Evolutionary conservation across 2,888 invertebrate species (phyloP).

Genomic region (Pteria penguin): DNA sequence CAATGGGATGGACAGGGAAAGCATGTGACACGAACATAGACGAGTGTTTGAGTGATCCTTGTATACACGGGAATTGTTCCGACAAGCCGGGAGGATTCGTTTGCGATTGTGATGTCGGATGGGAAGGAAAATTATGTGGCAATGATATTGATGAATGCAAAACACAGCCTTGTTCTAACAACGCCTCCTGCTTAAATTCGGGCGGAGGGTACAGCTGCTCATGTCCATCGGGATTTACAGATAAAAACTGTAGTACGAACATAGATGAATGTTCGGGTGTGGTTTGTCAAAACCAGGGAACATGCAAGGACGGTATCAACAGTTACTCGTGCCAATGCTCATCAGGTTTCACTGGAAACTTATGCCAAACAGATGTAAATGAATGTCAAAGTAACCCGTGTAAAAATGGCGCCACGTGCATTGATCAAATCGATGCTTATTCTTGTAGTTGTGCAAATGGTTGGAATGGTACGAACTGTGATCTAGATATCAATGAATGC

Average conservation of each 20-base stretch:
- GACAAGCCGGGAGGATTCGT: background rate
- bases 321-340: constrained; percentile 5
- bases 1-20: constrained; percentile 7
- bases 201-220: constrained; percentile 9
- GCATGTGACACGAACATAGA: constrained; percentile 10
- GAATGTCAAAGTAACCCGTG: constrained; percentile 7
- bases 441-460: background rate
- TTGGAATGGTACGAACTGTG: background rate
- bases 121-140: constrained; percentile 4
- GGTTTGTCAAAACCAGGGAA: constrained; percentile 1
- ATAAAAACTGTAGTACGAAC: constrained; percentile 7
- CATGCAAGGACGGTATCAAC: constrained; percentile 3
- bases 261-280: background rate
- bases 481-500: constrained; percentile 1
- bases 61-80: constrained; percentile 11
- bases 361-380: constrained; percentile 7
- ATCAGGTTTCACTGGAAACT: constrained; percentile 5
- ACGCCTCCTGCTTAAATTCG: constrained; percentile 5
- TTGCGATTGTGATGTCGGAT: constrained; percentile 7
- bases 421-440: background rate
- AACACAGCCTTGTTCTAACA: constrained; percentile 2
- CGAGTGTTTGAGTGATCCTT: constrained; percentile 4
- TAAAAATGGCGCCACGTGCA: background rate
- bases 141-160: constrained; percentile 15
- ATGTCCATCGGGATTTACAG: constrained; percentile 5